Conservation (phyloP, 1,140 invertebrate species). For the Doryteuthis pealeii region DNA sequence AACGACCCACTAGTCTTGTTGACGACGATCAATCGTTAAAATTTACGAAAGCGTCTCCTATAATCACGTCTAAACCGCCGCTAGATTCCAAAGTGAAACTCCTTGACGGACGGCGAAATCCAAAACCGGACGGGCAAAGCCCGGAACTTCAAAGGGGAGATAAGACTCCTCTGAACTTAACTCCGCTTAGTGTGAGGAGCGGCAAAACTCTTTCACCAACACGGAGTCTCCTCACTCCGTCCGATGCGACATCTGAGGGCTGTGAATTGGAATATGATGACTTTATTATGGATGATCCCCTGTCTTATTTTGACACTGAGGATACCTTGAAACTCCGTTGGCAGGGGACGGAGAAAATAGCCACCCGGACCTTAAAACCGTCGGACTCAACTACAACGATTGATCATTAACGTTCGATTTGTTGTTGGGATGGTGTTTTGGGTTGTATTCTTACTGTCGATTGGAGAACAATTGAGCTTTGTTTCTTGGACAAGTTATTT, state of each 20-base stretch:
- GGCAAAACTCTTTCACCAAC: constrained; percentile 44
- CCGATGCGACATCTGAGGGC: constrained; percentile 35
- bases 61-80: constrained; percentile 4
- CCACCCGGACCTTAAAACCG: constrained; percentile 15
- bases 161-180: constrained; percentile 30
- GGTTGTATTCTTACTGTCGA: too few species aligned
- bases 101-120: constrained; percentile 32
- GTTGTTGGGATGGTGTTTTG: too few species aligned
- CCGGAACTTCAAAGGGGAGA: constrained; percentile 40
- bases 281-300: constrained; percentile 52
- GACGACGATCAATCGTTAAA: not conserved
- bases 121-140: constrained; percentile 53
- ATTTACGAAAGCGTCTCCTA: constrained; percentile 23
- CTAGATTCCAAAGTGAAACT: constrained; percentile 31
- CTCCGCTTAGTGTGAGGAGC: constrained; percentile 39
- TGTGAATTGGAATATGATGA: constrained; percentile 55
- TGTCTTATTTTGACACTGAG: constrained; percentile 53
- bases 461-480: too few species aligned
- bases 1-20: constrained; percentile 45
- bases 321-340: constrained; percentile 46
- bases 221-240: constrained; percentile 44
- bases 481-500: too few species aligned
- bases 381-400: not conserved
- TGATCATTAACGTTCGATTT: not conserved
- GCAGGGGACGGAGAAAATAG: constrained; percentile 46